These are phyloP conservation scores for Microchirus variegatus DNA, from an alignment of 2,797 vertebrate species.

Conservation along the genomic window DNA sequence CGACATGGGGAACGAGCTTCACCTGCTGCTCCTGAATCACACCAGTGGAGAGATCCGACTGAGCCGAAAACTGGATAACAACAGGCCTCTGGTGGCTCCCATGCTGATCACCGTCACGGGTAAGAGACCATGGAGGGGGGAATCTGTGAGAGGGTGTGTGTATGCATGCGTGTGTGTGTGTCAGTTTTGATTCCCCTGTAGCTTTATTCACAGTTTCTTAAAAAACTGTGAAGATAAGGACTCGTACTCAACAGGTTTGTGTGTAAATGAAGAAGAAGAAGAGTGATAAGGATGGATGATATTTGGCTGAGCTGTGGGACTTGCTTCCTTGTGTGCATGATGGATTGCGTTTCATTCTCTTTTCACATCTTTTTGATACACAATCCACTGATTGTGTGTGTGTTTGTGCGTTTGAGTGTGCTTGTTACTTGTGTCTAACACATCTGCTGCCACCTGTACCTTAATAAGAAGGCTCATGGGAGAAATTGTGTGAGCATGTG, in stretches of 20 bases:
- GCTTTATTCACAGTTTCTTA: slow-evolving; percentile 48
- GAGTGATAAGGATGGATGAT: slow-evolving; percentile 15
- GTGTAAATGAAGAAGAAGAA: slow-evolving; percentile 22
- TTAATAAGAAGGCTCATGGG: not conserved
- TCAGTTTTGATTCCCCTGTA: slow-evolving; percentile 28
- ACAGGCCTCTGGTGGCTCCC: slow-evolving; percentile 93
- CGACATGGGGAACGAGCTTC: slow-evolving; percentile 94
- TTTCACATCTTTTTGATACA: not conserved
- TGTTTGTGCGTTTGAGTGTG: too few relatives aligned
- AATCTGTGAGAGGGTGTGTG: slow-evolving; percentile 17
- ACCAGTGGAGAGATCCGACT: slow-evolving; percentile 95
- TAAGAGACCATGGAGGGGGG: slow-evolving; percentile 76
- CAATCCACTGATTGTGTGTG: slow-evolving; percentile 8
- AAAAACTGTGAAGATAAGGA: slow-evolving; percentile 53
- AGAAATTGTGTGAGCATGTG: slow-evolving; percentile 9
- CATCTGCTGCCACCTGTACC: slow-evolving; percentile 11
- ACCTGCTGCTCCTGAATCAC: slow-evolving; percentile 95
- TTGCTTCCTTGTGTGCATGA: slow-evolving; percentile 2
- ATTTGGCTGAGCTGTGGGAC: not conserved
- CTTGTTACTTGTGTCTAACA: slow-evolving; percentile 7
- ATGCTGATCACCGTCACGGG: slow-evolving; percentile 98
- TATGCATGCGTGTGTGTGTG: slow-evolving; percentile 14
- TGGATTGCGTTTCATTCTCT: slow-evolving; percentile 1
- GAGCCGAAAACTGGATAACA: slow-evolving; percentile 98
- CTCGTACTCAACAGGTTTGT: slow-evolving; percentile 37